Percentiles rank a stretch among this genome's conserved stretches.
These are phyloP conservation scores for Nymphalis io DNA, from an alignment of 1,140 invertebrate species.

Conservation along the genomic window DNA sequence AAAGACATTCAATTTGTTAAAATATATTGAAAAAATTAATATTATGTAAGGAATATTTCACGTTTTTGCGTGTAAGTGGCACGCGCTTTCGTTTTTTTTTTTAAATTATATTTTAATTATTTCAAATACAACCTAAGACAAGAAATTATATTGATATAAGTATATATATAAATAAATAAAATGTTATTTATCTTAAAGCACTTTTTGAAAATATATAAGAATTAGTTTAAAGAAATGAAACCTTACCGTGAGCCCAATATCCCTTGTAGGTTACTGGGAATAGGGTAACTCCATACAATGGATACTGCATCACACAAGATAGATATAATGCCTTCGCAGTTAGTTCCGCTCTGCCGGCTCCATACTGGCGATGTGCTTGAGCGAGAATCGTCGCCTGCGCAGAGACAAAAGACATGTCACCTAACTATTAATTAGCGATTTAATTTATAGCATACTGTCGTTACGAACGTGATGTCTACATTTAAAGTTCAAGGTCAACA, in stretches of 20 bases:
- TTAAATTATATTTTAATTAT: too few species aligned
- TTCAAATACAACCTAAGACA: too few species aligned
- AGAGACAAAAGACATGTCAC: background rate
- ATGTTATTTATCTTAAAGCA: background rate
- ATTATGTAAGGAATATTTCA: too few species aligned
- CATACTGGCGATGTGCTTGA: slow-evolving; percentile 94
- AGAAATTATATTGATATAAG: too few species aligned
- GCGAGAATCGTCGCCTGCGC: slow-evolving; percentile 88
- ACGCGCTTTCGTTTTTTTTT: too few species aligned
- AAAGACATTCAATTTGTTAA: slow-evolving; percentile 14
- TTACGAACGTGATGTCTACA: background rate
- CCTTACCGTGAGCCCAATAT: slow-evolving; percentile 92
- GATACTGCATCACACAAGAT: slow-evolving; percentile 98
- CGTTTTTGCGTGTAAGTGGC: too few species aligned
- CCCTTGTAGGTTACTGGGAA: slow-evolving; percentile 95
- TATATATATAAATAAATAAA: background rate
- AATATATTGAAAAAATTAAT: background rate
- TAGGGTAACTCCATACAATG: slow-evolving; percentile 96
- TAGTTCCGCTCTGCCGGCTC: slow-evolving; percentile 92
- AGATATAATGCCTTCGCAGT: slow-evolving; percentile 96
- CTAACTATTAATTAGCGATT: background rate
- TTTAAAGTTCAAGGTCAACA: too few species aligned
- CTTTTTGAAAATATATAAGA: background rate
- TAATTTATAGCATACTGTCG: background rate
- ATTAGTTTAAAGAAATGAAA: background rate